phyloP scores from a whole-genome alignment of 2,797 vertebrate genomes.

The Danio jaintianensis region DNA sequence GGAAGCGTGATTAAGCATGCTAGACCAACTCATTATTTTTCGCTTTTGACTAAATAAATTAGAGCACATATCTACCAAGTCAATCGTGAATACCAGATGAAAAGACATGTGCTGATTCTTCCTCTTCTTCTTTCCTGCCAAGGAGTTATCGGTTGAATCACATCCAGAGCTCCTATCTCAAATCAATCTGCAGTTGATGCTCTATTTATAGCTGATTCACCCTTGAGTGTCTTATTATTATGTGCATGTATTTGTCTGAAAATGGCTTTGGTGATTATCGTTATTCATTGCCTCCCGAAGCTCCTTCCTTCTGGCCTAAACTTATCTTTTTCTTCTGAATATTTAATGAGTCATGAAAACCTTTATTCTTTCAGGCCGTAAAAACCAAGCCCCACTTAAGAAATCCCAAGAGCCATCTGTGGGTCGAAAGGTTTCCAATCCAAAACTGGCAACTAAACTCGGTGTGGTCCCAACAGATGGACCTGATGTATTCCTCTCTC shows the following conservation, averaged over 20 bases:
- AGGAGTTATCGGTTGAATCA: slow-evolving; percentile 44
- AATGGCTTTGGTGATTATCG: slow-evolving; percentile 61
- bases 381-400: not conserved
- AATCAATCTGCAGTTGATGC: slow-evolving; percentile 56
- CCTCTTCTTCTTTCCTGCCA: slow-evolving; percentile 15
- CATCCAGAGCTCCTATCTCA: slow-evolving; percentile 46
- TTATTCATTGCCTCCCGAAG: slow-evolving; percentile 56
- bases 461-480: slow-evolving; percentile 44
- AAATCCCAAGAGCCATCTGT: slow-evolving; percentile 20
- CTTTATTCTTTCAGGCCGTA: slow-evolving; percentile 24
- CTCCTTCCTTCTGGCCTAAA: slow-evolving; percentile 50
- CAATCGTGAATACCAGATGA: slow-evolving; percentile 27
- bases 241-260: slow-evolving; percentile 62
- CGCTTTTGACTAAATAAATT: slow-evolving; percentile 18
- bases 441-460: slow-evolving; percentile 15
- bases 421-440: slow-evolving; percentile 15
- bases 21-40: not conserved
- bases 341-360: slow-evolving; percentile 52
- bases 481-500: slow-evolving; percentile 25
- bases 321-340: slow-evolving; percentile 55
- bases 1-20: not conserved
- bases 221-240: slow-evolving; percentile 62
- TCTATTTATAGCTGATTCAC: slow-evolving; percentile 63
- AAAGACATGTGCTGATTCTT: not conserved
- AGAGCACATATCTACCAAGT: slow-evolving; percentile 26